Percentiles rank a stretch among this genome's conserved stretches.
Conservation (phyloP, 2,113 vertebrate species). For the Enhydra lutris region DNA sequence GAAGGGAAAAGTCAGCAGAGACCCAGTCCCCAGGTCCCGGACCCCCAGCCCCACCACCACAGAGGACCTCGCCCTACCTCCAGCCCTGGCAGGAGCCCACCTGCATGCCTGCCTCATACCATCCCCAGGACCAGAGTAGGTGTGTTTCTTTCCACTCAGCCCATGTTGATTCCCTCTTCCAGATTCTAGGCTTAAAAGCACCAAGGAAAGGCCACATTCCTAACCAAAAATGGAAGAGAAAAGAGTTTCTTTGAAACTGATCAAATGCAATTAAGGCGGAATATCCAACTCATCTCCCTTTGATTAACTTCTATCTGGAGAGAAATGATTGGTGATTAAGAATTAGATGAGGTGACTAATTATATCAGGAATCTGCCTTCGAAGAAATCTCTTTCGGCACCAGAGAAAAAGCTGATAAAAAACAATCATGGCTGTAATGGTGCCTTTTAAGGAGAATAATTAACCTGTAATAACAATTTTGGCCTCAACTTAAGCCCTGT, state of each 20-base stretch:
- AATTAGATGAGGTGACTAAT: conserved; percentile 84
- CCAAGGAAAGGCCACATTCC: neutral
- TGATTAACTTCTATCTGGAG: conserved; percentile 85
- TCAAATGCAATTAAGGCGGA: conserved; percentile 74
- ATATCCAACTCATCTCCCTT: conserved; percentile 77
- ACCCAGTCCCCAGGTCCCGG: neutral
- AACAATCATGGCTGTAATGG: conserved; percentile 80
- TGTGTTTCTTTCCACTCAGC: neutral
- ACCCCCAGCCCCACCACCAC: neutral
- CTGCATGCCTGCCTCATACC: neutral
- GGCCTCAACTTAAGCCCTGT: conserved; percentile 80
- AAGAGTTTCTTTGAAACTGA: conserved; percentile 58
- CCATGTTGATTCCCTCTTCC: neutral
- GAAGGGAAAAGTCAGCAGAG: neutral
- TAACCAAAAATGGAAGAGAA: conserved; percentile 7
- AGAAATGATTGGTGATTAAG: conserved; percentile 83
- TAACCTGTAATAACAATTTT: conserved; percentile 85
- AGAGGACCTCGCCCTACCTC: neutral
- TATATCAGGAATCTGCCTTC: conserved; percentile 80
- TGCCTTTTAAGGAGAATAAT: conserved; percentile 83
- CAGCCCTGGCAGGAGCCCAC: neutral
- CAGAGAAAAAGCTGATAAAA: conserved; percentile 80
- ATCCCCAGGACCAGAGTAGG: neutral
- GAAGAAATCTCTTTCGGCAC: conserved; percentile 74
- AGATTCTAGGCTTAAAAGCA: conserved; percentile 15